A percentile compares a stretch with the other conserved stretches of the same genome.
Evolutionary conservation across 2,113 vertebrate genomes (phyloP).

Genomic region (Trematomus loennbergii): DNA sequence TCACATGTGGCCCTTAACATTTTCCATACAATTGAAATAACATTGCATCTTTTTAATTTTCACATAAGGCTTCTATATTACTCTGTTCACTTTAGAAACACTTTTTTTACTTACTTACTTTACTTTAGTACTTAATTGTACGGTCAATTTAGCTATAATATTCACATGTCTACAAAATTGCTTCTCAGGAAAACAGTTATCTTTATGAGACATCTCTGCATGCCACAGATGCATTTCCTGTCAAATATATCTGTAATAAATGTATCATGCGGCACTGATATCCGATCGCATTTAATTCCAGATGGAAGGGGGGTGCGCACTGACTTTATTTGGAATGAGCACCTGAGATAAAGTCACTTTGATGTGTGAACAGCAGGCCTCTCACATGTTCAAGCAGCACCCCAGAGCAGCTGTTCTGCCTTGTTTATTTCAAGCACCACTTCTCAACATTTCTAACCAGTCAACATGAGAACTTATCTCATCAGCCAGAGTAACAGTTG

Average conservation of each 20-base stretch:
- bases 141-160: no score
- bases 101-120: no score
- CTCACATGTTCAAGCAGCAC: conserved; percentile 9
- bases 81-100: no score
- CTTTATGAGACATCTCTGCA: no score
- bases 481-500: conserved; percentile 17
- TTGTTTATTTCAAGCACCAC: conserved; percentile 60
- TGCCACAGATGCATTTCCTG: not conserved
- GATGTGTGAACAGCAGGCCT: conserved; percentile 42
- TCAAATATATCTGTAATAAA: not conserved
- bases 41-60: no score
- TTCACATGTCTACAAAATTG: no score
- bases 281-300: not conserved
- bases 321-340: conserved; percentile 11
- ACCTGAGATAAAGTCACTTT: conserved; percentile 25
- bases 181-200: no score
- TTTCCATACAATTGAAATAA: no score
- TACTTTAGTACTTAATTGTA: no score
- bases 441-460: conserved; percentile 42
- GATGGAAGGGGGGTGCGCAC: not conserved
- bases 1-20: no score
- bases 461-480: conserved; percentile 21
- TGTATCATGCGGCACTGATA: not conserved
- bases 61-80: no score
- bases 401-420: conserved; percentile 35